Percentiles rank a stretch among this genome's conserved stretches.
Conservation (phyloP, 2,113 vertebrate species). For the Thalassarche chlororhynchos region DNA sequence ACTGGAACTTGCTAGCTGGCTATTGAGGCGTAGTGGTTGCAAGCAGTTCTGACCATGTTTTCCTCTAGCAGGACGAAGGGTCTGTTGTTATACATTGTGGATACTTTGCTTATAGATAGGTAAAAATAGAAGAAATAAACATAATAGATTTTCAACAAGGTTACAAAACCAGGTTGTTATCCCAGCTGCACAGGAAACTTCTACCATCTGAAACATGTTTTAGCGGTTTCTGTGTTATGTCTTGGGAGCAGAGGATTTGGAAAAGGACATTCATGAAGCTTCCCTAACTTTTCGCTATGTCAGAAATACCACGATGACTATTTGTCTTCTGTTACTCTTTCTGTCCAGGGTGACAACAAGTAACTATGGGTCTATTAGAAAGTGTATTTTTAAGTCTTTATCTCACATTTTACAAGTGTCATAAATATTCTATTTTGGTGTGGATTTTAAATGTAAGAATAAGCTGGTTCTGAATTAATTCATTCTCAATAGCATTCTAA, state of each 20-base stretch:
- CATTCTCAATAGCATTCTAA: background rate
- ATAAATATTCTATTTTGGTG: background rate
- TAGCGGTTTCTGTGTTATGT: background rate
- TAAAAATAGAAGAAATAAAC: background rate
- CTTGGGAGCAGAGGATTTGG: background rate
- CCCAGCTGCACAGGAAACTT: background rate
- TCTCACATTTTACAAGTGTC: background rate
- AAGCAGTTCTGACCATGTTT: background rate
- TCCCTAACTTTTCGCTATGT: background rate
- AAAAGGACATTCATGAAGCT: background rate
- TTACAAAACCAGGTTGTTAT: background rate
- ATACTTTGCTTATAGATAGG: background rate
- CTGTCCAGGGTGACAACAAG: background rate
- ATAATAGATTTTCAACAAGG: background rate
- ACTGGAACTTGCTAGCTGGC: background rate
- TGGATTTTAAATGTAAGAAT: conserved; percentile 3
- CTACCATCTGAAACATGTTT: background rate
- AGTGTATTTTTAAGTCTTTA: background rate
- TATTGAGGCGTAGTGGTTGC: background rate
- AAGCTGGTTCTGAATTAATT: background rate
- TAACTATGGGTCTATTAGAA: background rate
- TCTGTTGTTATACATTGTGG: background rate
- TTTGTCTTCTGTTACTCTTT: background rate
- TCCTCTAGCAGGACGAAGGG: background rate
- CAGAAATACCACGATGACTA: background rate